A percentile compares a stretch with the other conserved stretches of the same genome.
Evolutionary conservation across 2,888 invertebrate species (phyloP).

Genomic region (Temnothorax ravouxi): DNA sequence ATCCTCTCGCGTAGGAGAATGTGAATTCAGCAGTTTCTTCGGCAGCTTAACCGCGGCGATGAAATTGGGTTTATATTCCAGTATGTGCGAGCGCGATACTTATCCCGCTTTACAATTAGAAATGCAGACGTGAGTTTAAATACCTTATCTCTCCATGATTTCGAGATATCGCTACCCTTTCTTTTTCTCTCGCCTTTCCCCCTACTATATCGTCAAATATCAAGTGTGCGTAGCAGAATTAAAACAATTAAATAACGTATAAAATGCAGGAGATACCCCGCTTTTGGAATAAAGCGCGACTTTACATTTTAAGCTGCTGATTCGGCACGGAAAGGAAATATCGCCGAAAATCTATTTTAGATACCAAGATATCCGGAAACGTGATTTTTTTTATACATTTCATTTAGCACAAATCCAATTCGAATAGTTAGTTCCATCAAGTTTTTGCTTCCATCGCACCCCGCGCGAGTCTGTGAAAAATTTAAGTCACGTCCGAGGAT

Average conservation of each 20-base stretch:
- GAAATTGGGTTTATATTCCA: conserved; percentile 13
- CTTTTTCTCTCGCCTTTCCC: not conserved
- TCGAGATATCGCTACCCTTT: not conserved
- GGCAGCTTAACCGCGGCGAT: not conserved
- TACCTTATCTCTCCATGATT: not conserved
- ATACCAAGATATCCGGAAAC: not conserved
- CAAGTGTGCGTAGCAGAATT: not conserved
- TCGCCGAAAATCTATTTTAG: not conserved
- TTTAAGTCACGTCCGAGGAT: conserved; percentile 33
- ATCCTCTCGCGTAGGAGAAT: not conserved
- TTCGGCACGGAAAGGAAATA: not conserved
- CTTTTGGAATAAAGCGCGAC: not conserved
- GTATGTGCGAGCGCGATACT: too few relatives aligned
- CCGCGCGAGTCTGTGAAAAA: conserved; percentile 19
- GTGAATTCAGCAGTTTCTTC: not conserved
- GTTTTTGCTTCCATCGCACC: not conserved
- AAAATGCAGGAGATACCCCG: too few relatives aligned
- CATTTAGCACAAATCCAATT: not conserved
- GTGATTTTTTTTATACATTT: conserved; percentile 5
- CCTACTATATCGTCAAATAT: not conserved
- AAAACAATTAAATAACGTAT: not conserved
- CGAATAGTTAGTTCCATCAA: not conserved
- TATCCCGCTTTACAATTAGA: not conserved
- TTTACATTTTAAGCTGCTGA: not conserved
- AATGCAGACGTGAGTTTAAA: not conserved